These are phyloP conservation scores for Molanna angustata DNA, from an alignment of 2,888 invertebrate genomes.

Conservation along the genomic window DNA sequence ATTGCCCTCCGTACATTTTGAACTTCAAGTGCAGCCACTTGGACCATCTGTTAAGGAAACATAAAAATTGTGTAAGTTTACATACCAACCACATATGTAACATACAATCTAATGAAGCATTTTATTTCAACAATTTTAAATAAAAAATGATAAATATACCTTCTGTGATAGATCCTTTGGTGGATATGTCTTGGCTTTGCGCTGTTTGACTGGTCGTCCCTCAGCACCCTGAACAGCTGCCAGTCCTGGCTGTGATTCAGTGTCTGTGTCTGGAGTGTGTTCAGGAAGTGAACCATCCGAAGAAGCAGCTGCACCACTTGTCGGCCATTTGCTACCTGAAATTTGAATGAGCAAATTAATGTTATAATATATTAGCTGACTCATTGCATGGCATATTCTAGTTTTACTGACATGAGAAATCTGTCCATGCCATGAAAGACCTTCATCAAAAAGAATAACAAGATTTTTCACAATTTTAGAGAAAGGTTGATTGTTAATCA, in stretches of 20 bases:
- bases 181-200: conserved; percentile 57
- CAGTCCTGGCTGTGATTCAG: conserved; percentile 31
- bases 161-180: conserved; percentile 58
- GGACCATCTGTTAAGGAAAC: conserved; percentile 45
- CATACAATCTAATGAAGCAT: too few relatives aligned
- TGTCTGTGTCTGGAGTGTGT: conserved; percentile 71
- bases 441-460: too few relatives aligned
- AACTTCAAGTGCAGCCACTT: conserved; percentile 83
- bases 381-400: neutral
- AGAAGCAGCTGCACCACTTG: conserved; percentile 51
- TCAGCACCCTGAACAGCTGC: conserved; percentile 2
- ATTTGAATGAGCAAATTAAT: too few relatives aligned
- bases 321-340: conserved; percentile 30
- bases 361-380: neutral
- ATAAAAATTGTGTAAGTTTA: neutral
- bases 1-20: conserved; percentile 94
- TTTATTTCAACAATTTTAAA: too few relatives aligned
- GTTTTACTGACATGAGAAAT: too few relatives aligned
- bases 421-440: too few relatives aligned
- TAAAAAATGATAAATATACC: too few relatives aligned
- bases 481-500: neutral
- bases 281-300: conserved; percentile 71
- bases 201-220: conserved; percentile 39
- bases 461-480: neutral
- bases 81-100: neutral